Evolutionary conservation across 2,888 invertebrate species (phyloP), one percentile per base, ranked within the genome.

Genomic region (Patella caerulea): DNA sequence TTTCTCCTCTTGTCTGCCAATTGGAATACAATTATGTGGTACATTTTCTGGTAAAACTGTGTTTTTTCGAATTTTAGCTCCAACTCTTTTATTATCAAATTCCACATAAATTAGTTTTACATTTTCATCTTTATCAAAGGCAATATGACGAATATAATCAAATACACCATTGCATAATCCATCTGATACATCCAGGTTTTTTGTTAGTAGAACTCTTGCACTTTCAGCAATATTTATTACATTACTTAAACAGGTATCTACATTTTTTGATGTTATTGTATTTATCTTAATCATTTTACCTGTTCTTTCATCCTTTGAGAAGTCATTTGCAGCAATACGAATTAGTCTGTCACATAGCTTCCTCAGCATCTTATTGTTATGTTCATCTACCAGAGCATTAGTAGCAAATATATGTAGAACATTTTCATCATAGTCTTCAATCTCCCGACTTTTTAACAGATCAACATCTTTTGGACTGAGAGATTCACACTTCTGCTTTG

Each of bases 101-200:
- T 17, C 14, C 12, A 76, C 76, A 71, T 52, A 53, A 19, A 72
- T 65, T 7, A 19, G 52, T 17, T 19, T 14, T 2, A 29, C n/a
- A 14, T 71, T 11, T 17, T 52, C 24, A 17, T 9, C 45, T 17
- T 34, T 9, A 29, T 17, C 15, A 15, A 15, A 24, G 17, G n/a
- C 24, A 53, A 76, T 52, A n/a, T 53, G 54, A 53, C 19, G n/a
- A 45, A 77, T 55, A 24, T 65, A 69, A 19, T 74, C 78, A 69
- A 77, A 70, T 11, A 74, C 78, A 24, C 78, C 78, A 75, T 77
- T 77, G 2, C 74, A 74, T 7, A 77, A 71, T 4, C 78, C 78
- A 70, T 77, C 74, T 19, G 65, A 24, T 17, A 75, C 71, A 75
- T 76, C 72, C 53, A 76, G 73, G 34, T 76, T 76, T 29, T 29